Base-by-base conservation (phyloP, 2,113 vertebrate genomes). In the Ifrita kowaldi region DNA sequence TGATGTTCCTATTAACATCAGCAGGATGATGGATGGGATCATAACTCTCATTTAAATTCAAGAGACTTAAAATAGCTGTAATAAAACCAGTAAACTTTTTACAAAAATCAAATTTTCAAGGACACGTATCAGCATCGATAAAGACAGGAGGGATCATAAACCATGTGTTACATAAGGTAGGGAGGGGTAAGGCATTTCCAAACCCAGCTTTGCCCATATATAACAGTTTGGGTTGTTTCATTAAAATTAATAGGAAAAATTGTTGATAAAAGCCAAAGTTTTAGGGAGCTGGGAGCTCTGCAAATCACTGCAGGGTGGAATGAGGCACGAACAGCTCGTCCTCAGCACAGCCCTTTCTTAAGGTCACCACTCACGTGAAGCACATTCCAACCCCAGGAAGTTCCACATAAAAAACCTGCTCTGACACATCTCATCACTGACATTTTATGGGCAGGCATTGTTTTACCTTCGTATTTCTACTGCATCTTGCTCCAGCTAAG, bases 51-150 rank as follows among this genome's bases (percentile, higher is more conserved):
- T 84, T 91, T 56, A 60, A 47, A 96, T 87, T 84, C 84, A 87
- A 82, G 41, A 79, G 81, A 84, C 81, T 91, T 80, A 62, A 95
- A 94, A 82, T 56, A 93, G 89, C 84, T 82, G 75, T 63, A 94
- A 93, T 93, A 90, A 96, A 95, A 68, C 32, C 53, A 27, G 80
- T 52, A 95, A 95, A 94, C 82, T 94, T 94, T 87, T 39, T 32
- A 78, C 67, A 71, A 87, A 91, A 91, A 71, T 57, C 84, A 3
- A 35, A 80, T 90, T 91, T 83, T 77, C 93, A 93, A 94, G 94
- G 89, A 23, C 83, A 80, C 18, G 0, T 63, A 69, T 89, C 78
- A 27, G 78, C 10, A 0, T 49, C 4, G 5, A 37, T 68, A 39
- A 71, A 94, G 92, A 37, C 84, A 88, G 70, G 53, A 76, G 71